Percentiles rank a stretch among this genome's conserved stretches.
phyloP scores from a whole-genome alignment of 2,888 invertebrate genomes.

The Phania funesta region DNA sequence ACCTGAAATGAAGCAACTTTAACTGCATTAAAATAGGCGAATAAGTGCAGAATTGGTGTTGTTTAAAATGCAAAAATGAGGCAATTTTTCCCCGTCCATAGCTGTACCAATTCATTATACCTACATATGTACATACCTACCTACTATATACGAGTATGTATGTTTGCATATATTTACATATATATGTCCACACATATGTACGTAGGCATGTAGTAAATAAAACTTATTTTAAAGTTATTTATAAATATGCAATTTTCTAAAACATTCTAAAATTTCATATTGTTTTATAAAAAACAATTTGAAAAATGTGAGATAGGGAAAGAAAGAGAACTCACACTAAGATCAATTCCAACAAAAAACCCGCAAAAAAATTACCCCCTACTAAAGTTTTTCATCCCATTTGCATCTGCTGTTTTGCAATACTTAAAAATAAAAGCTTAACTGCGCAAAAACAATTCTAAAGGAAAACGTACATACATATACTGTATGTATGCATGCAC shows the following conservation, averaged over 20 bases:
- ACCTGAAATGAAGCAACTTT: too few species aligned
- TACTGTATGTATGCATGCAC: not conserved
- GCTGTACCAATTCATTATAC: too few species aligned
- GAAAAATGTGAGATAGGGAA: not conserved
- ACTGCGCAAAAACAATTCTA: conserved; percentile 63
- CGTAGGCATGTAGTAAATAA: too few species aligned
- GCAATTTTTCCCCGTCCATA: too few species aligned
- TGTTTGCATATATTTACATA: too few species aligned
- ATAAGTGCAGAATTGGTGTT: too few species aligned
- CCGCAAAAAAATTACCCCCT: conserved; percentile 52
- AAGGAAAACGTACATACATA: not conserved
- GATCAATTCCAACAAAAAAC: conserved; percentile 50
- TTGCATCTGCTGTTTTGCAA: not conserved
- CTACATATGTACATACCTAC: too few species aligned
- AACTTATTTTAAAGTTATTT: not conserved
- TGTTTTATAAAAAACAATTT: conserved; percentile 1
- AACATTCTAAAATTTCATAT: conserved; percentile 4
- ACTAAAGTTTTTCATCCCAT: conserved; percentile 29
- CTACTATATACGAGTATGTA: too few species aligned
- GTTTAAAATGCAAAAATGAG: too few species aligned
- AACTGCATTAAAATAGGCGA: too few species aligned
- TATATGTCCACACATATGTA: too few species aligned
- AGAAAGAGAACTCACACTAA: conserved; percentile 59
- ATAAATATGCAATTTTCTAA: not conserved
- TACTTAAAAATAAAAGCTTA: conserved; percentile 62